phyloP scores from a whole-genome alignment of 2,888 invertebrate genomes.

The Harpalus rufipes region DNA sequence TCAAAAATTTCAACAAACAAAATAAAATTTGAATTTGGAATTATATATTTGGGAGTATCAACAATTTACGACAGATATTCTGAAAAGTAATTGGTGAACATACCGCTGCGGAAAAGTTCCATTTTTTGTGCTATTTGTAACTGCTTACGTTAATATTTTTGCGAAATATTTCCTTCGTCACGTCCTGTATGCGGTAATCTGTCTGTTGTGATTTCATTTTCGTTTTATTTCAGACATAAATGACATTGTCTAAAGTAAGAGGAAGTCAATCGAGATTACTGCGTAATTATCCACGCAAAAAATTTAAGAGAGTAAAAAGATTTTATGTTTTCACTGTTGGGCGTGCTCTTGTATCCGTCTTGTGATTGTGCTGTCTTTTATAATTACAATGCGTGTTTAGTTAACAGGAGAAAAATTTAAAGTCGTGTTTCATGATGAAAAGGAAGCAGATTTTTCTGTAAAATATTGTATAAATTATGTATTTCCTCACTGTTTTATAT shows the following conservation, averaged over 20 bases:
- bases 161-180: constrained; percentile 21
- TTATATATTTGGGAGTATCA: too few species aligned
- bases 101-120: too few species aligned
- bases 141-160: neutral
- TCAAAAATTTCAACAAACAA: too few species aligned
- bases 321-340: constrained; percentile 29
- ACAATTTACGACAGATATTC: too few species aligned
- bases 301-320: constrained; percentile 23
- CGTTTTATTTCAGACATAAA: constrained; percentile 22
- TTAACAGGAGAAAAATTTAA: constrained; percentile 29
- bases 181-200: constrained; percentile 13
- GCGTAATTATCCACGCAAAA: constrained; percentile 37
- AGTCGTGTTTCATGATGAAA: constrained; percentile 22
- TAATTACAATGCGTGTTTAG: constrained; percentile 52
- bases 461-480: constrained; percentile 21
- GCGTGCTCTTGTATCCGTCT: constrained; percentile 40
- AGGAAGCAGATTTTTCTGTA: constrained; percentile 24
- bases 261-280: constrained; percentile 37
- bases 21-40: too few species aligned
- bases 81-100: too few species aligned
- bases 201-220: constrained; percentile 14
- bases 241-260: constrained; percentile 33
- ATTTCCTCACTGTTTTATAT: constrained; percentile 43
- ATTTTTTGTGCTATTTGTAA: too few species aligned
- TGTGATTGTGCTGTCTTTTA: constrained; percentile 56